These are phyloP conservation scores for Drosophila burlai DNA, from an alignment of 1,140 invertebrate genomes.

Conservation along the genomic window DNA sequence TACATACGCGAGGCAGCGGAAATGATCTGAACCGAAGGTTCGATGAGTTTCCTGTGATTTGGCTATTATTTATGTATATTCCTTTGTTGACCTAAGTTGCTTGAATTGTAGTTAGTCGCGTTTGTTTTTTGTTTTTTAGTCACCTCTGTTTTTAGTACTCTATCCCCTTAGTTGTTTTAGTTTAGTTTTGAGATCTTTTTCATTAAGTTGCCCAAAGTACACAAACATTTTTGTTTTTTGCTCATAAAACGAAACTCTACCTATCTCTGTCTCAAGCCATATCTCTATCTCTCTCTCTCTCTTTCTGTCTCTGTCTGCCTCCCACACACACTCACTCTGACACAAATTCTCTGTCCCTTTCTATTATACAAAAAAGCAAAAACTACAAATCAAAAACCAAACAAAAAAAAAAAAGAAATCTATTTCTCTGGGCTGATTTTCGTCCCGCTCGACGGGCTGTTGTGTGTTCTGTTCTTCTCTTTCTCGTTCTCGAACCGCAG, in stretches of 20 bases:
- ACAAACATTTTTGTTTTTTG: slow-evolving; percentile 44
- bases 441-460: slow-evolving; percentile 84
- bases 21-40: slow-evolving; percentile 5
- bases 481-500: slow-evolving; percentile 84
- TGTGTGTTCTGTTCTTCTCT: slow-evolving; percentile 85
- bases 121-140: slow-evolving; percentile 57
- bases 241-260: slow-evolving; percentile 58
- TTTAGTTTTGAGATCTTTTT: slow-evolving; percentile 65
- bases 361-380: slow-evolving; percentile 49
- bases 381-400: slow-evolving; percentile 28
- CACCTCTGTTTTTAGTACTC: slow-evolving; percentile 39
- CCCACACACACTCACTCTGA: slow-evolving; percentile 48
- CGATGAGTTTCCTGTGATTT: slow-evolving; percentile 14
- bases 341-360: slow-evolving; percentile 33
- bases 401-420: slow-evolving; percentile 65
- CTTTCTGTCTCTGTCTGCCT: slow-evolving; percentile 39
- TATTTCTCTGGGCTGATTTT: slow-evolving; percentile 85
- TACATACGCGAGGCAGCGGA: slow-evolving; percentile 33
- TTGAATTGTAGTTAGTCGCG: slow-evolving; percentile 68
- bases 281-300: slow-evolving; percentile 40
- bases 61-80: slow-evolving; percentile 32
- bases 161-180: slow-evolving; percentile 24
- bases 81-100: slow-evolving; percentile 66
- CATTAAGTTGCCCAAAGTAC: slow-evolving; percentile 50
- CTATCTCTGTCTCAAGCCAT: slow-evolving; percentile 47